phyloP scores from a whole-genome alignment of 1,140 invertebrate genomes.

The Drosophila navojoa region DNA sequence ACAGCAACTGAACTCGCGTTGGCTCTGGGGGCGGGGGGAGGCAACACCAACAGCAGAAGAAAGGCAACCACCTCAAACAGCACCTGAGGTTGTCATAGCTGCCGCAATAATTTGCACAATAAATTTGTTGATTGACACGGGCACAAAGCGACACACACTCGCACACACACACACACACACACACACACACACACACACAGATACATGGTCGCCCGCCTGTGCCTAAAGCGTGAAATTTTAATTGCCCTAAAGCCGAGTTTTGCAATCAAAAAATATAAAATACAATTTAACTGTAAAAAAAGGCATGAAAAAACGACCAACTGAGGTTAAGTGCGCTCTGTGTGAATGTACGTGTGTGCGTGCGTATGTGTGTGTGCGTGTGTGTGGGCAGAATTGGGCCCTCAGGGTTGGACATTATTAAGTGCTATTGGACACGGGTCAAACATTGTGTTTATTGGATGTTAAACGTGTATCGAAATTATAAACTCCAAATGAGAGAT shows the following conservation, averaged over 20 bases:
- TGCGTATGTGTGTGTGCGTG: background rate
- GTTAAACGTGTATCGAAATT: slow-evolving; percentile 31
- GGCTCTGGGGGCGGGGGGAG: background rate
- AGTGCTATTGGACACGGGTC: slow-evolving; percentile 38
- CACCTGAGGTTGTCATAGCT: slow-evolving; percentile 76
- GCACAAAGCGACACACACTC: slow-evolving; percentile 24
- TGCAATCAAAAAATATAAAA: slow-evolving; percentile 37
- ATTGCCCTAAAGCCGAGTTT: slow-evolving; percentile 62
- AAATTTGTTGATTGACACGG: slow-evolving; percentile 56
- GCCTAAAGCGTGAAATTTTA: slow-evolving; percentile 73
- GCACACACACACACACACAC: background rate
- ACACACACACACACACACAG: background rate
- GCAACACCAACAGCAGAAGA: slow-evolving; percentile 1
- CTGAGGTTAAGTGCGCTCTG: slow-evolving; percentile 18
- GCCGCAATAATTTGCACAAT: slow-evolving; percentile 65
- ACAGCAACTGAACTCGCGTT: background rate
- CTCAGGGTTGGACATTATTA: slow-evolving; percentile 17
- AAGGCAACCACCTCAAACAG: slow-evolving; percentile 40
- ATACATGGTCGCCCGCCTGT: slow-evolving; percentile 10
- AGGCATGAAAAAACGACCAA: slow-evolving; percentile 14
- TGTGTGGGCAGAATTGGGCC: background rate
- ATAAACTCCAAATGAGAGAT: background rate
- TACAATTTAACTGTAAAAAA: slow-evolving; percentile 14
- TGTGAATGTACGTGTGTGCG: background rate
- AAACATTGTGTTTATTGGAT: slow-evolving; percentile 31